Evolutionary conservation across 2,888 invertebrate species (phyloP), one percentile per base, ranked within the genome.

Genomic region (Caradrina clavipalpis): DNA sequence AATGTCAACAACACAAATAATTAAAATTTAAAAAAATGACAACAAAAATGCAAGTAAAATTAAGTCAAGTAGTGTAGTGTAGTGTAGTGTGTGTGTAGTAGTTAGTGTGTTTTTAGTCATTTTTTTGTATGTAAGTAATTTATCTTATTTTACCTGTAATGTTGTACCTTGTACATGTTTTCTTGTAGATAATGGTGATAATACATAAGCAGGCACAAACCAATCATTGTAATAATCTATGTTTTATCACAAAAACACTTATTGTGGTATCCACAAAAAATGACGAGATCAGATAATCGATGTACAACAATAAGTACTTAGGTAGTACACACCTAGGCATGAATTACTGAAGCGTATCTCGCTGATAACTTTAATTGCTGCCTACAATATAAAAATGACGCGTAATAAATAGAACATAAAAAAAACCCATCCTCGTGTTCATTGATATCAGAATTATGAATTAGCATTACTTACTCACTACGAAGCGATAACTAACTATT

Each of bases 401-500:
- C 70, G 70, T 54, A 75, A 42, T 75, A 74, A 49, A 55, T 26
- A 26, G 4, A 26, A 26, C 26, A 11, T 22, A 19, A 76, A 74
- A 73, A 74, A 73, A 58, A 50, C 42, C 57, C 42, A 79, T 58
- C n/a, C 54, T 55, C 57, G 45, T 55, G 39, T 66, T 61, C 39
- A 61, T 54, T 78, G 39, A 66, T 79, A 79, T 59, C 57, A 47
- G 31, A 56, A n/a, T 35, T 50, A 64, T 47, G 45, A 73, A 78
- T 62, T 54, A 58, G 15, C 53, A 49, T 69, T 39, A 55, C 49
- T 56, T 71, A 73, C 75, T 59, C 42, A 76, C 62, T 59, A 60
- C 55, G 31, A 66, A 6, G 15, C 45, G 53, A 39, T 57, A 60
- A 54, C 21, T 47, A 57, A 50, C 22, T 47, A 53, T 53, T 54